These are phyloP conservation scores for Diaprepes abbreviatus DNA, from an alignment of 2,888 invertebrate genomes.

Conservation along the genomic window DNA sequence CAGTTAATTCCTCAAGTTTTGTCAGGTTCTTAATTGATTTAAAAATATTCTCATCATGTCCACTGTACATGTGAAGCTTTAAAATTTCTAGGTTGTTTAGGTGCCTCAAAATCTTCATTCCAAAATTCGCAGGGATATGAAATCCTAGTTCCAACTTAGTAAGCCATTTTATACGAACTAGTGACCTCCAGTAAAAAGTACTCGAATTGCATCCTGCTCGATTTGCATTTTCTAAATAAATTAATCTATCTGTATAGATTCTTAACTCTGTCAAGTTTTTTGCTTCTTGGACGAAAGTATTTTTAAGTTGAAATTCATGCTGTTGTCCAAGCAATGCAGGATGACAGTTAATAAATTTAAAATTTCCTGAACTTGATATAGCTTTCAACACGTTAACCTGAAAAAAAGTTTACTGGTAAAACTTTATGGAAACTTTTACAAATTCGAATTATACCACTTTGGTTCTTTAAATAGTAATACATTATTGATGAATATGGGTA, in stretches of 20 bases:
- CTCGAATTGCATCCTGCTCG: background rate
- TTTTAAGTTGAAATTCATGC: background rate
- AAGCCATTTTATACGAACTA: background rate
- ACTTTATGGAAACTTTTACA: too few species aligned
- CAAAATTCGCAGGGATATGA: conserved; percentile 2
- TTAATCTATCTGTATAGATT: background rate
- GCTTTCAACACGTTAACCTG: background rate
- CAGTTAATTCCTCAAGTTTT: background rate
- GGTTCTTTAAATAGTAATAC: too few species aligned
- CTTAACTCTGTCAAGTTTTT: background rate
- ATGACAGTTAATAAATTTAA: background rate
- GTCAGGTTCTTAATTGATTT: background rate
- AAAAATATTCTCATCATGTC: background rate
- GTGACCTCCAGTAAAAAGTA: background rate
- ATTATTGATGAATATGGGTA: too few species aligned
- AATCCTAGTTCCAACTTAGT: conserved; percentile 1
- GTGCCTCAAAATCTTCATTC: background rate
- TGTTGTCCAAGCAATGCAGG: background rate
- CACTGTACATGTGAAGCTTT: conserved; percentile 8
- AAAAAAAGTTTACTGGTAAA: background rate
- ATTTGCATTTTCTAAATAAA: background rate
- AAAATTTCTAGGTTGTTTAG: background rate
- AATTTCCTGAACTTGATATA: background rate
- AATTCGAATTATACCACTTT: too few species aligned
- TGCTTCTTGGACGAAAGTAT: background rate